Evolutionary conservation across 2,888 invertebrate species (phyloP).

Genomic region (Magallana nippona): DNA sequence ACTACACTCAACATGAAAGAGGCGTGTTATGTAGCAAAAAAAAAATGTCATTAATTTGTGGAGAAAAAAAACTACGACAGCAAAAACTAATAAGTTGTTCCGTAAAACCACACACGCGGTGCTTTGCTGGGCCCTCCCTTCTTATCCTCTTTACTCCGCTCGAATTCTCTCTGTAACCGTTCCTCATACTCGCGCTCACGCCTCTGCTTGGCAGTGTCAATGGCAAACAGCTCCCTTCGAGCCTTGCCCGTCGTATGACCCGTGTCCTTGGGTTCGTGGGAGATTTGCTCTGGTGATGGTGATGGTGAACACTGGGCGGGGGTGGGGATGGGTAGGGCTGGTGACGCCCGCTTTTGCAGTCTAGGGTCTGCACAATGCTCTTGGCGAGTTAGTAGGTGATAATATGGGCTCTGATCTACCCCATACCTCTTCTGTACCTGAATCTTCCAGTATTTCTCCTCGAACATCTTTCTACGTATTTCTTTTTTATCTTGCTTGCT

Average conservation of each 20-base stretch:
- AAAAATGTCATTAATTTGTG: no score
- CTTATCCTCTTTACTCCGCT: not conserved
- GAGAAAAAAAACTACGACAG: no score
- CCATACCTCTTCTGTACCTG: not conserved
- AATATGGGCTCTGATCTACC: not conserved
- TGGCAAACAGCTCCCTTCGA: not conserved
- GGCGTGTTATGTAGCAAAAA: no score
- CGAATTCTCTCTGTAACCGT: not conserved
- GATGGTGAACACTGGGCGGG: no score
- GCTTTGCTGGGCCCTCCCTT: not conserved
- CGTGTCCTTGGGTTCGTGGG: not conserved
- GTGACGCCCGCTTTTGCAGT: not conserved
- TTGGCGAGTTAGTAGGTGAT: not conserved
- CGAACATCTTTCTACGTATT: constrained; percentile 15
- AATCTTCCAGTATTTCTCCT: constrained; percentile 15
- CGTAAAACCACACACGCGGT: no score
- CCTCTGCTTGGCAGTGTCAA: not conserved
- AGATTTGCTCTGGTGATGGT: not conserved
- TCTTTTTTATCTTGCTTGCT: not conserved
- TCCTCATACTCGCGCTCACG: constrained; percentile 6
- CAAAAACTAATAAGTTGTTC: no score
- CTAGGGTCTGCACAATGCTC: not conserved
- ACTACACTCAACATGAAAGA: no score
- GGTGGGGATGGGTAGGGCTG: no score
- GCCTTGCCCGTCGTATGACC: not conserved